Evolutionary conservation across 2,888 invertebrate species (phyloP), one percentile per base, ranked within the genome.

Genomic region (Pristionchus mayeri): DNA sequence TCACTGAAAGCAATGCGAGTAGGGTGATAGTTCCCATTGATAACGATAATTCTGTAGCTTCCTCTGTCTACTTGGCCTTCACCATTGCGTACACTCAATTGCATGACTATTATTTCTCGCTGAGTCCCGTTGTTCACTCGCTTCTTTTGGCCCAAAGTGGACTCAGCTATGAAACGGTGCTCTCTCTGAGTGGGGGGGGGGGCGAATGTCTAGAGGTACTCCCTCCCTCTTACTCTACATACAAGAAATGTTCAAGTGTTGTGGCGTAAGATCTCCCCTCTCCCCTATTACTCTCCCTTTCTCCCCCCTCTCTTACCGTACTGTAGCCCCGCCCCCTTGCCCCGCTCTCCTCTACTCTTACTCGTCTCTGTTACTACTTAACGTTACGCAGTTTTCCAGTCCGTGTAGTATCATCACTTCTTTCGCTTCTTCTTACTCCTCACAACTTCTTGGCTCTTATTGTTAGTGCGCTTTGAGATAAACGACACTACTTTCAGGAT

Each of bases 291-390:
- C 40, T 44, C 40, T 71, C 71, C n/a, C 67, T 67, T 30, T 37
- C 67, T 9, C 30, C 34, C 13, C 63, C 63, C 21, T 16, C 67
- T 13, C 44, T 44, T 37, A 34, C 18, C 37, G 0, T 67, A 67
- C 67, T 37, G 67, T 67, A 67, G 21, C 67, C 37, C 37, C 67
- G 1, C 21, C 21, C 71, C 21, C 37, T n/a, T 6, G 71, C 40
- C 71, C 40, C 71, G 40, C 40, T 40, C 34, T 37, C 63, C 30
- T 63, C 44, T 2, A 34, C 71, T 16, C 40, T 71, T 21, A 40
- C 63, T 63, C 37, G 71, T n/a, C 71, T 71, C 71, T 71, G 71
- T 71, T 71, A 63, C 63, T 34, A 63, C 63, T 71, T 71, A 71
- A 44, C 71, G 71, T 44, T 71, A 71, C 71, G 71, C 71, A 71